Evolutionary conservation across 2,888 invertebrate genomes (phyloP), one percentile per base, ranked within the genome.

Genomic region (Tachina fera): DNA sequence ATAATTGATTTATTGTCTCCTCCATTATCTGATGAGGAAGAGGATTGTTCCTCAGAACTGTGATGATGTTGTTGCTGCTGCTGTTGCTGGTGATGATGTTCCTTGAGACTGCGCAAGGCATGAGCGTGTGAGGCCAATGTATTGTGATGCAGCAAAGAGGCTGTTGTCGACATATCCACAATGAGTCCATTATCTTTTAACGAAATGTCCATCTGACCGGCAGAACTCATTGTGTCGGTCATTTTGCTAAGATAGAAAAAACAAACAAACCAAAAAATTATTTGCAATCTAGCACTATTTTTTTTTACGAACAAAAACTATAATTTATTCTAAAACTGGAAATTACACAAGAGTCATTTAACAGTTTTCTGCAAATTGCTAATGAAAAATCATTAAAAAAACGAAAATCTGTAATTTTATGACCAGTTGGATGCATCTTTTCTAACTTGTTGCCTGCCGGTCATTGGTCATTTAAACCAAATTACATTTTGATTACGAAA

Each of bases 171-270:
- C 91, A 91, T 91, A 51, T 91, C 91, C 77, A 91, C 90, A 53
- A 90, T 88, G 8, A 90, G 85, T 53, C 91, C 89, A 16, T 88
- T 89, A 68, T 90, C 91, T 84, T 90, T 90, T 47, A 91, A 87
- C 56, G 91, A 88, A 88, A 92, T 88, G 87, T 92, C 92, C 90
- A 92, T 91, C 51, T 88, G 89, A 88, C 88, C 89, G 86, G 90
- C 89, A 81, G 90, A 88, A 83, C 90, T 91, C 76, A 91, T 87
- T 83, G 90, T 89, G 88, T 92, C 92, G 90, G 92, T 90, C 92
- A 92, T 92, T 88, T 88, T 88, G 71, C 91, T 91, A 78, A n/a
- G 87, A 88, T 9, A 1, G 61, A 39, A 68, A 60, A 61, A 47
- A 6, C 6, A 74, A 75, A 19, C 14, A 61, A 14, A n/a, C n/a